Evolutionary conservation across 2,797 vertebrate species (phyloP).

Genomic region (Siniperca obscura): DNA sequence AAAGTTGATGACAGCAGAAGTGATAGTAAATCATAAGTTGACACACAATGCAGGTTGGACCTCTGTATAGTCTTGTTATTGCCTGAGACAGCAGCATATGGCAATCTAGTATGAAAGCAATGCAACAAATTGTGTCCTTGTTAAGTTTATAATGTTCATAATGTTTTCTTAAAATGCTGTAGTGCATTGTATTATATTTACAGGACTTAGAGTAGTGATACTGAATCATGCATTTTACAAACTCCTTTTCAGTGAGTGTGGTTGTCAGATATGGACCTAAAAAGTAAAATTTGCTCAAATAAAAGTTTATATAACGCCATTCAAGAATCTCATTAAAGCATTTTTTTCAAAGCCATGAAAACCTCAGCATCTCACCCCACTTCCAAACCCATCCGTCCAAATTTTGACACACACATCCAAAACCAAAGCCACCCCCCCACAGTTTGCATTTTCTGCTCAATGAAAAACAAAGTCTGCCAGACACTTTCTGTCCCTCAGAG

Average conservation of each 20-base stretch:
- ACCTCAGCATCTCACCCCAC: conserved; percentile 6
- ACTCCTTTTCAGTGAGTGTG: neutral
- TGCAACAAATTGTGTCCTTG: neutral
- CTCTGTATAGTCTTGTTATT: conserved; percentile 9
- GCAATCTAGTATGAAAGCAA: conserved; percentile 1
- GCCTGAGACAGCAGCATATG: neutral
- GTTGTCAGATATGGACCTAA: conserved; percentile 15
- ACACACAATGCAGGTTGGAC: conserved; percentile 17
- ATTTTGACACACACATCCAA: conserved; percentile 20
- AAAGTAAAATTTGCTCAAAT: conserved; percentile 26
- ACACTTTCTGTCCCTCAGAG: conserved; percentile 75
- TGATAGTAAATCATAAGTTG: conserved; percentile 37
- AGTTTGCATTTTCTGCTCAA: conserved; percentile 20
- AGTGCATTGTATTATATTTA: neutral
- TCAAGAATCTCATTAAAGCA: conserved; percentile 19
- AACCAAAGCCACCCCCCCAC: conserved; percentile 38
- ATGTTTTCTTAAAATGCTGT: neutral
- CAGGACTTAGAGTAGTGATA: neutral
- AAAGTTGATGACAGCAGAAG: neutral
- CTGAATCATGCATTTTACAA: neutral
- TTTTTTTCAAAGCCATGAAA: conserved; percentile 22
- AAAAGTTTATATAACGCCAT: conserved; percentile 18
- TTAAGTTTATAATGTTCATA: neutral
- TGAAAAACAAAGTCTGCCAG: conserved; percentile 25
- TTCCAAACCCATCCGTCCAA: conserved; percentile 22